These are phyloP conservation scores for Morpho deidamia DNA, from an alignment of 2,888 invertebrate species.

Conservation along the genomic window DNA sequence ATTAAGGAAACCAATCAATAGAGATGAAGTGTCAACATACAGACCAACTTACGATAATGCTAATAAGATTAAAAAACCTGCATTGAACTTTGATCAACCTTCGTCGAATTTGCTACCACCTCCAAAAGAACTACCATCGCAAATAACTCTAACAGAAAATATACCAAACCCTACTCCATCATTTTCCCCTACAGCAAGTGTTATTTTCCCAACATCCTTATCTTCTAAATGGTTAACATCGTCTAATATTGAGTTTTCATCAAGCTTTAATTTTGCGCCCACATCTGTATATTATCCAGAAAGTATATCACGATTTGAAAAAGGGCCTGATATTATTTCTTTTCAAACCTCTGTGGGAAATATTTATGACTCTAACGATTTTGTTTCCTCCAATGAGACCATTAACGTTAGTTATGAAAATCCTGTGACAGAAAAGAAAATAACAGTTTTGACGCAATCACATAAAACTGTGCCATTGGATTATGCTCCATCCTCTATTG, in stretches of 20 bases:
- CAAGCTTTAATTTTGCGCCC: conserved; percentile 58
- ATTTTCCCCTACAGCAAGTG: conserved; percentile 35
- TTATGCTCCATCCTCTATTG: conserved; percentile 19
- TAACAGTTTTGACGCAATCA: conserved; percentile 29
- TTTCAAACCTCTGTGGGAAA: conserved; percentile 41
- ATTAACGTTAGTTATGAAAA: conserved; percentile 40
- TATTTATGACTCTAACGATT: conserved; percentile 43
- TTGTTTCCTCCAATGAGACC: conserved; percentile 46
- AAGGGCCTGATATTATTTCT: conserved; percentile 33
- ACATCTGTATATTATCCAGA: conserved; percentile 54
- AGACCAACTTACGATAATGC: conserved; percentile 58
- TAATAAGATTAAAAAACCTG: conserved; percentile 59
- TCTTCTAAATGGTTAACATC: conserved; percentile 71
- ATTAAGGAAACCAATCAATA: conserved; percentile 47
- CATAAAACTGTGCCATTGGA: conserved; percentile 26
- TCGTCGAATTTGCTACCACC: conserved; percentile 63
- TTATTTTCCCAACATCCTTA: conserved; percentile 63
- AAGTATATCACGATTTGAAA: conserved; percentile 32
- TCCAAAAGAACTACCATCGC: conserved; percentile 48
- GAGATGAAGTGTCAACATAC: conserved; percentile 66
- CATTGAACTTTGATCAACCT: conserved; percentile 53
- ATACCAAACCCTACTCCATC: conserved; percentile 33
- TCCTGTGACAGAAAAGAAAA: conserved; percentile 39
- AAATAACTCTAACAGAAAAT: conserved; percentile 36
- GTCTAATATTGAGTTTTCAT: conserved; percentile 61